Conservation (phyloP, 2,888 invertebrate species). For the Protodeltote pygarga region DNA sequence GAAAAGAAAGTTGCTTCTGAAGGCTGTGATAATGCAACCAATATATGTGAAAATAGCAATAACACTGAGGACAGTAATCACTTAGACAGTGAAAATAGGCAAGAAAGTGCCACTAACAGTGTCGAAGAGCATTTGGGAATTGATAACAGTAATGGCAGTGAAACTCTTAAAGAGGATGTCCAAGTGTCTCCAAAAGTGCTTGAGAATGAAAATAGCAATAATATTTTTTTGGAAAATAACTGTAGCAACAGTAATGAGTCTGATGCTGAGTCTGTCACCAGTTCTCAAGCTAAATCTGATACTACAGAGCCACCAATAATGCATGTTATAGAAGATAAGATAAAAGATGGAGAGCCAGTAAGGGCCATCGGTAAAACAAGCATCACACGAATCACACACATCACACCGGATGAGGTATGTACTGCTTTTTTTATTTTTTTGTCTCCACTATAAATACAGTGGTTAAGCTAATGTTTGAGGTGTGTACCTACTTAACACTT, state of each 20-base stretch:
- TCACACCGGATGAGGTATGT: constrained; percentile 32
- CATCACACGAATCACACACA: constrained; percentile 31
- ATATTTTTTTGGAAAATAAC: constrained; percentile 46
- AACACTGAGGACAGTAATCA: constrained; percentile 50
- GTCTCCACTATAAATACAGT: no score
- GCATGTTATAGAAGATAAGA: constrained; percentile 41
- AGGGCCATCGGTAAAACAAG: constrained; percentile 30
- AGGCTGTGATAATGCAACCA: constrained; percentile 42
- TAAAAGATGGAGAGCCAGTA: constrained; percentile 31
- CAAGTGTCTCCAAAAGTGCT: constrained; percentile 25
- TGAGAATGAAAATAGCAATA: constrained; percentile 47
- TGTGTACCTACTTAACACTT: no score
- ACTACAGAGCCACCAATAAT: constrained; percentile 37
- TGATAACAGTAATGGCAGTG: constrained; percentile 40
- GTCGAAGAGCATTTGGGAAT: constrained; percentile 34
- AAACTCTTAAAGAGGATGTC: constrained; percentile 23
- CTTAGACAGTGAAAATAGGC: constrained; percentile 38
- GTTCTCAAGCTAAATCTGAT: constrained; percentile 51
- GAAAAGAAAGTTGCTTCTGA: constrained; percentile 43
- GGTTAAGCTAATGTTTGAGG: no score
- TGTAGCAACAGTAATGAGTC: constrained; percentile 60
- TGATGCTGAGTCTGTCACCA: constrained; percentile 49
- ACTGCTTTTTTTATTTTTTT: not conserved
- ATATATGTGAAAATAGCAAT: constrained; percentile 55
- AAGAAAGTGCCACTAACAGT: constrained; percentile 23